Evolutionary conservation across 1,140 invertebrate species (phyloP).

Genomic region (Lasioglossum baleicum): DNA sequence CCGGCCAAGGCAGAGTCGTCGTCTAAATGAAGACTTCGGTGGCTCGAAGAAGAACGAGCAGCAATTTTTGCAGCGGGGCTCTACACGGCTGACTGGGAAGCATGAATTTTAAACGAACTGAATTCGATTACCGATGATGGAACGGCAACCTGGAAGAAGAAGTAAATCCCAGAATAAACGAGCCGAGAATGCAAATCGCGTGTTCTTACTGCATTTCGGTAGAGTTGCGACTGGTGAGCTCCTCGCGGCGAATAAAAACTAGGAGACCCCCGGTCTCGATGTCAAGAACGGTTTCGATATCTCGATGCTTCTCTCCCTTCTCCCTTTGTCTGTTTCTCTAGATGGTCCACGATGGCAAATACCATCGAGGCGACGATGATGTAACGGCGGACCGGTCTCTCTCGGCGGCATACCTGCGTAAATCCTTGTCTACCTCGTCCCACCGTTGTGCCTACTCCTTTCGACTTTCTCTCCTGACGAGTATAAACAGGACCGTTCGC

Average conservation of each 20-base stretch:
- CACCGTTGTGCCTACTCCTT: slow-evolving; percentile 33
- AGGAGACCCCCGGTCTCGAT: not conserved
- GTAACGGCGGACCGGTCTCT: slow-evolving; percentile 44
- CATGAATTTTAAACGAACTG: not conserved
- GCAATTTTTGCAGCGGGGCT: no score
- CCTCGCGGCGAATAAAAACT: not conserved
- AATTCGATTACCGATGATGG: not conserved
- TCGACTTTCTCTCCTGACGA: slow-evolving; percentile 50
- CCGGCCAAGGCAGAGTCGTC: no score
- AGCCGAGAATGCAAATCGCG: not conserved
- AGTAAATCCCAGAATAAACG: not conserved
- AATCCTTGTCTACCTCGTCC: slow-evolving; percentile 42
- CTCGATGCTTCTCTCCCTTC: no score
- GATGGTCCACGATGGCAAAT: slow-evolving; percentile 13
- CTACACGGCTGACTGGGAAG: not conserved
- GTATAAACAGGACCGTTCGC: slow-evolving; percentile 58
- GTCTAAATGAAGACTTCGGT: no score
- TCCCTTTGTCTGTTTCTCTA: not conserved
- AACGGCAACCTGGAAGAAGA: not conserved
- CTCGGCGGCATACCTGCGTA: slow-evolving; percentile 43
- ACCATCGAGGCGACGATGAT: slow-evolving; percentile 27
- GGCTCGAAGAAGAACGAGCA: no score
- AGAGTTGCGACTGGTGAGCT: not conserved
- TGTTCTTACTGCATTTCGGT: not conserved
- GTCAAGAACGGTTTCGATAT: not conserved